These are phyloP conservation scores for Ceuthmochares aereus DNA, from an alignment of 2,113 vertebrate species.

Conservation along the genomic window DNA sequence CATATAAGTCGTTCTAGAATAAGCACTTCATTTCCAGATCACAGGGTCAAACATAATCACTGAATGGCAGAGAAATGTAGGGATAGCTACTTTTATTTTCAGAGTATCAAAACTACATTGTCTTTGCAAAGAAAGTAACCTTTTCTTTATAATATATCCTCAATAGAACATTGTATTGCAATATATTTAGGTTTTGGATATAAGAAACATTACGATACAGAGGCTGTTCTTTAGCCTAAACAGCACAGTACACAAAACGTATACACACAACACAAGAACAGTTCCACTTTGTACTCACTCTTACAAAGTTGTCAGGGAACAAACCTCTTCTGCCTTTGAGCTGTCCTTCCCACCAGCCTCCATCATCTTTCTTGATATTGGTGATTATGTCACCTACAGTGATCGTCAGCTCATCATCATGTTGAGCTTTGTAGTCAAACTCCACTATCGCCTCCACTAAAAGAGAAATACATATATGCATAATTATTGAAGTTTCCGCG, in stretches of 20 bases:
- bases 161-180: background rate
- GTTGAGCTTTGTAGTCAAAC: slow-evolving; percentile 98
- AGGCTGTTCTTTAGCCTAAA: background rate
- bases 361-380: slow-evolving; percentile 95
- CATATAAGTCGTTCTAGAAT: background rate
- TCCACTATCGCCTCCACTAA: slow-evolving; percentile 97
- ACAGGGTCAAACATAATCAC: background rate
- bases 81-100: background rate
- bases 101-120: background rate
- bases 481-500: background rate
- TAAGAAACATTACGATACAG: background rate
- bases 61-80: background rate
- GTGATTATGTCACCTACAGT: slow-evolving; percentile 94
- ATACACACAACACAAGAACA: slow-evolving; percentile 69
- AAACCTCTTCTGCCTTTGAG: slow-evolving; percentile 95
- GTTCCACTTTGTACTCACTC: slow-evolving; percentile 90
- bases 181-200: background rate
- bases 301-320: slow-evolving; percentile 99
- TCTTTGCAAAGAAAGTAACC: background rate
- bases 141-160: background rate
- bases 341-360: slow-evolving; percentile 99
- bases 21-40: background rate
- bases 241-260: background rate
- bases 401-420: slow-evolving; percentile 98
- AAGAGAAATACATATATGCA: slow-evolving; percentile 15